Evolutionary conservation across 2,888 invertebrate genomes (phyloP), one percentile per base, ranked within the genome.

Genomic region (Drosophila anceps): DNA sequence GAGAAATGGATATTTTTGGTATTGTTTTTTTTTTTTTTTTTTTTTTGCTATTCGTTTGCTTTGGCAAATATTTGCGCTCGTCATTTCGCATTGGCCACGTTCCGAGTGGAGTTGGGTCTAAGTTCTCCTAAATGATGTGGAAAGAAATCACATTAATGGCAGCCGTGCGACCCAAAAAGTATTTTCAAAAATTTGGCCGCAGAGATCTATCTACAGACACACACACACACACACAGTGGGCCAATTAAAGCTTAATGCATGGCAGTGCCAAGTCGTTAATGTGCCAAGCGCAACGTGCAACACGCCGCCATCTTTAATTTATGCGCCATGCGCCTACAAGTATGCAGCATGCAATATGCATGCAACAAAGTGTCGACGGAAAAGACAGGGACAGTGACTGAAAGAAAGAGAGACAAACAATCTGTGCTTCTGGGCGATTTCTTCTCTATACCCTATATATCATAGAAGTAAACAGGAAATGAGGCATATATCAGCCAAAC

Each of bases 61-160:
- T 81, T 71, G 50, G 75, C 73, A 84, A 86, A 88, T 88, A 88
- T 88, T 88, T 88, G 81, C 48, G 69, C 74, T 76, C 76, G 82
- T 80, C 80, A 88, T 75, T 81, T 77, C 62, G 61, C 58, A 70
- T 77, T 72, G 78, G 73, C 58, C 58, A 73, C 68, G 75, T 76
- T 70, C 72, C 43, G 39, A 20, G 51, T 65, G 55, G 51, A 57
- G 12, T 24, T 43, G 27, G 62, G 73, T 63, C 70, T 75, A 76
- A 20, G 33, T 29, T 67, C 73, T 66, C 69, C 76, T 73, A 88
- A 88, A 88, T 86, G 79, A 77, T 74, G 81, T 81, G 88, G 76
- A 79, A 86, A n/a, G 46, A 79, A 86, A 88, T 88, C 81, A 84
- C 86, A 86, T 88, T 86, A 86, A 81, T 81, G 77, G 73, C 83